phyloP scores from a whole-genome alignment of 2,797 vertebrate species.

The Fistularia commersonii region DNA sequence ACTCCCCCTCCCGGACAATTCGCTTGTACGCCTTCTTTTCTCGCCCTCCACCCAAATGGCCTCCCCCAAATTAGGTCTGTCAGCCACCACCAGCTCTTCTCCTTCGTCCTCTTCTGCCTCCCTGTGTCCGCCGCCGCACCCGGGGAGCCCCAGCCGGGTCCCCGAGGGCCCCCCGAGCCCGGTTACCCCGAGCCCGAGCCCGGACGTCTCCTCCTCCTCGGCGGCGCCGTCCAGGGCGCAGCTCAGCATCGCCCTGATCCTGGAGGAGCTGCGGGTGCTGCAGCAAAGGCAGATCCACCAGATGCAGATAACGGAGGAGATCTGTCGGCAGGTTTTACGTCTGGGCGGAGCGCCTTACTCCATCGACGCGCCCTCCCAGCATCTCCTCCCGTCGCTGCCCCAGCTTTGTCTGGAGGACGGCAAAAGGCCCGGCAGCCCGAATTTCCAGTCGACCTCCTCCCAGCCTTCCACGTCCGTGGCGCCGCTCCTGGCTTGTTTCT shows the following conservation, averaged over 20 bases:
- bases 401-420: conserved; percentile 79
- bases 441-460: conserved; percentile 34
- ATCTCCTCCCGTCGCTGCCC: conserved; percentile 67
- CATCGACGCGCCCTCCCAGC: conserved; percentile 65
- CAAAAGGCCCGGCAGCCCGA: conserved; percentile 55
- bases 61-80: conserved; percentile 78
- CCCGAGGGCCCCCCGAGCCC: conserved; percentile 81
- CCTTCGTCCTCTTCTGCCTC: conserved; percentile 74
- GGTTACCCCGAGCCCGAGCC: conserved; percentile 72
- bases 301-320: conserved; percentile 94
- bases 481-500: conserved; percentile 77
- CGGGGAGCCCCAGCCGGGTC: conserved; percentile 81
- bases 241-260: conserved; percentile 85
- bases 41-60: conserved; percentile 63
- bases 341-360: conserved; percentile 76
- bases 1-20: conserved; percentile 31
- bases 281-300: conserved; percentile 92
- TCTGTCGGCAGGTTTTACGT: conserved; percentile 87
- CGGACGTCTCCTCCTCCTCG: conserved; percentile 70
- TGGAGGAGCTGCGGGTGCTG: conserved; percentile 87
- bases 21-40: conserved; percentile 22
- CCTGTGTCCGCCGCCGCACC: conserved; percentile 75
- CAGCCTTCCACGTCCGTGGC: conserved; percentile 62
- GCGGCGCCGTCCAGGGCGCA: conserved; percentile 70
- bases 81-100: conserved; percentile 75